phyloP scores from a whole-genome alignment of 2,113 vertebrate species.

The Gymnogyps californianus region DNA sequence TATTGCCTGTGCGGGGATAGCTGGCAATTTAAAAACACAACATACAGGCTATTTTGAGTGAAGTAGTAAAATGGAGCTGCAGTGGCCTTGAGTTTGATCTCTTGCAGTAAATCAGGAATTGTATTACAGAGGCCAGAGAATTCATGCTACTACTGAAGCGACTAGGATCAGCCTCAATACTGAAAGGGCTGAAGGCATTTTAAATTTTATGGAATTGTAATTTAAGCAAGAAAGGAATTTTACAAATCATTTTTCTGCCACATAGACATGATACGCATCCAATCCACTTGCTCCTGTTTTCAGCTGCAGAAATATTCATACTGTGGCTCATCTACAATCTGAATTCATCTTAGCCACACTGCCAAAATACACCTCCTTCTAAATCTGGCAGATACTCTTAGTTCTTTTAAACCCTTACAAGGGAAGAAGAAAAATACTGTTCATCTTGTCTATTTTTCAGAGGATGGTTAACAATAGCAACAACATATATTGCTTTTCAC shows the following conservation, averaged over 20 bases:
- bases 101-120: not conserved
- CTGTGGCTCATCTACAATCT: not conserved
- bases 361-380: not conserved
- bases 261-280: not conserved
- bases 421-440: not conserved
- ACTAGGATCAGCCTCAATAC: not conserved
- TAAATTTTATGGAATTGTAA: not conserved
- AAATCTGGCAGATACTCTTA: not conserved
- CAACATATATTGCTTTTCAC: not conserved
- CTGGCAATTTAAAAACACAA: not conserved
- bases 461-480: not conserved
- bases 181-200: not conserved
- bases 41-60: not conserved
- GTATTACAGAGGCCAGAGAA: not conserved
- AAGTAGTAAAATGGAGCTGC: not conserved
- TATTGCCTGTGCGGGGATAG: not conserved
- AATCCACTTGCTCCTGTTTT: not conserved
- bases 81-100: not conserved
- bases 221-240: not conserved
- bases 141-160: not conserved
- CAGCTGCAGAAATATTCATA: not conserved
- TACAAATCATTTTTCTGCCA: not conserved
- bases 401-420: conserved; percentile 10
- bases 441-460: not conserved
- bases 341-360: not conserved